Conservation (phyloP, 2,888 invertebrate genomes). For the Emesis russula region DNA sequence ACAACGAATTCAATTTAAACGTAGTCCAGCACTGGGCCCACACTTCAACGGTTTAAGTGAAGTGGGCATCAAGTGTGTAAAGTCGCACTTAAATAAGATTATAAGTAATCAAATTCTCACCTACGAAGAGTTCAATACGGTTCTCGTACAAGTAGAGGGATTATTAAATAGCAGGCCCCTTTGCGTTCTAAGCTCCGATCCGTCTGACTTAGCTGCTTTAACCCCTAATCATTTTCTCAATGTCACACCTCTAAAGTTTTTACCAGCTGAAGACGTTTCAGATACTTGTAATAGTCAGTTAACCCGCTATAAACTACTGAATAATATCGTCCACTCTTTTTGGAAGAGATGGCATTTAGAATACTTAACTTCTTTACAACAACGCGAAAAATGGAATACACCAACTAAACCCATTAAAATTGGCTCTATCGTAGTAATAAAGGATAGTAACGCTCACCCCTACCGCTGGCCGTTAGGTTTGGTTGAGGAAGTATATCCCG, state of each 20-base stretch:
- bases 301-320: no score
- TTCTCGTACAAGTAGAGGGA: slow-evolving; percentile 35
- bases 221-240: slow-evolving; percentile 27
- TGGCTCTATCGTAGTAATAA: slow-evolving; percentile 40
- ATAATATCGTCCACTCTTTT: no score
- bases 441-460: slow-evolving; percentile 18
- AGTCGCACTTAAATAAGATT: not conserved
- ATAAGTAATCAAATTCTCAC: slow-evolving; percentile 11
- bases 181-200: slow-evolving; percentile 21
- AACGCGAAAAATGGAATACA: slow-evolving; percentile 66
- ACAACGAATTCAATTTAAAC: not conserved
- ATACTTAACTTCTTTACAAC: slow-evolving; percentile 49
- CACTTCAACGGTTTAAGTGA: slow-evolving; percentile 26
- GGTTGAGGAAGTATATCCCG: not conserved
- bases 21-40: slow-evolving; percentile 34
- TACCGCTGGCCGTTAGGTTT: not conserved
- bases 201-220: slow-evolving; percentile 13
- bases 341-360: slow-evolving; percentile 36
- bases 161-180: slow-evolving; percentile 2
- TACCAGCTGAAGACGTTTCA: not conserved
- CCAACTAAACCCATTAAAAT: slow-evolving; percentile 47
- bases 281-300: not conserved
- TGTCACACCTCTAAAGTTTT: not conserved
- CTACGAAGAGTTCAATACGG: slow-evolving; percentile 53
- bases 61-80: not conserved